A percentile compares a stretch with the other conserved stretches of the same genome.
These are phyloP conservation scores for Scarus forsteni DNA, from an alignment of 2,797 vertebrate species.

Conservation along the genomic window DNA sequence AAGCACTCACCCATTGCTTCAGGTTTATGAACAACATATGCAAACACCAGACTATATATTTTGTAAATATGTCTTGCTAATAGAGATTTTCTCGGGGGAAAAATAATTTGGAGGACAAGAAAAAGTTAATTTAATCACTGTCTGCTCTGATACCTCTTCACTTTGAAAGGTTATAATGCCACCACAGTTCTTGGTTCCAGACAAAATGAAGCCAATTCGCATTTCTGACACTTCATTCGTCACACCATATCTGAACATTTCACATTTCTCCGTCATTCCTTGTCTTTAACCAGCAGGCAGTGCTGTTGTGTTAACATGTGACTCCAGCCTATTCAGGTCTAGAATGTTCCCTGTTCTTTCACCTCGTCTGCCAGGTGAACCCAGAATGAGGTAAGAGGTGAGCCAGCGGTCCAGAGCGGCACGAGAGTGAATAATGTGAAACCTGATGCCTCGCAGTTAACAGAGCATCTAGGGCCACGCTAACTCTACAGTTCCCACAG, in stretches of 20 bases:
- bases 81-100: neutral
- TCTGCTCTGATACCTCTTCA: too few relatives aligned
- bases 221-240: neutral
- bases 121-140: too few relatives aligned
- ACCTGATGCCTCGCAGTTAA: slow-evolving; percentile 35
- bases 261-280: neutral
- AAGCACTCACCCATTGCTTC: neutral
- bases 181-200: neutral
- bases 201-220: neutral
- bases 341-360: slow-evolving; percentile 46
- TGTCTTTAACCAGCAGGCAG: slow-evolving; percentile 45
- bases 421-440: slow-evolving; percentile 32
- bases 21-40: neutral
- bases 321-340: neutral
- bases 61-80: neutral
- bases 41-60: neutral
- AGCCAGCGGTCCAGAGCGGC: slow-evolving; percentile 11
- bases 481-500: slow-evolving; percentile 10
- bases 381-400: neutral
- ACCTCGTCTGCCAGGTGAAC: slow-evolving; percentile 40
- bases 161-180: too few relatives aligned
- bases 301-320: slow-evolving; percentile 26
- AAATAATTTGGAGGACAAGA: too few relatives aligned
- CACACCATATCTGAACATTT: slow-evolving; percentile 3
- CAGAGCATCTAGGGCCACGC: slow-evolving; percentile 26